These are phyloP conservation scores for Sisyra nigra DNA, from an alignment of 2,888 invertebrate genomes.

Conservation along the genomic window DNA sequence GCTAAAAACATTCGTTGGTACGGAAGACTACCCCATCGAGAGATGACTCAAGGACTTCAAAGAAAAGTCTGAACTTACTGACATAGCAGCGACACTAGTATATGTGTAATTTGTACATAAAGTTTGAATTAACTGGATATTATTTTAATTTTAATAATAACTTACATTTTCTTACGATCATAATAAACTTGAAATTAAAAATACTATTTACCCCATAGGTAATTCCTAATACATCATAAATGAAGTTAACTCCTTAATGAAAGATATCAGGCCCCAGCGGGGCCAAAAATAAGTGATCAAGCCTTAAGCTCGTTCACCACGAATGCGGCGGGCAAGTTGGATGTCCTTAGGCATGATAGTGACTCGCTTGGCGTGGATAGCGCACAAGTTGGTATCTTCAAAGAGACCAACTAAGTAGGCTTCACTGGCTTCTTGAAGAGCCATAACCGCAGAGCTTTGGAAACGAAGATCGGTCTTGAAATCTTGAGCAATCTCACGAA, in stretches of 20 bases:
- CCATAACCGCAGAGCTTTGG: conserved; percentile 89
- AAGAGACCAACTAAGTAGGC: conserved; percentile 88
- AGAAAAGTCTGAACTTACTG: too few relatives aligned
- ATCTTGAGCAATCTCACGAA: conserved; percentile 94
- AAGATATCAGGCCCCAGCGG: neutral
- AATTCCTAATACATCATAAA: too few relatives aligned
- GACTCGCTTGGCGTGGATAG: conserved; percentile 92
- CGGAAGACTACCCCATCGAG: too few relatives aligned
- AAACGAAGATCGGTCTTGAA: conserved; percentile 94
- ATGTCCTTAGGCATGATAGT: conserved; percentile 98
- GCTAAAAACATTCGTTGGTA: too few relatives aligned
- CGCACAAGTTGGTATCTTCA: conserved; percentile 96
- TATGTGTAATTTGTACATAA: too few relatives aligned
- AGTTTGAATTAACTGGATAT: too few relatives aligned
- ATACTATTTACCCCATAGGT: too few relatives aligned
- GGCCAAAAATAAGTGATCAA: conserved; percentile 3
- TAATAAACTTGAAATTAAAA: too few relatives aligned
- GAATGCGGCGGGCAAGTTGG: conserved; percentile 88
- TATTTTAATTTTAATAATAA: too few relatives aligned
- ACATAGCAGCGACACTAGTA: too few relatives aligned
- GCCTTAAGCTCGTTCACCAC: conserved; percentile 84
- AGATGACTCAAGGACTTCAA: too few relatives aligned
- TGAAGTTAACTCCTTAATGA: neutral
- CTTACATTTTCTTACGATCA: too few relatives aligned
- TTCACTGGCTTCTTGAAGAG: conserved; percentile 79